These are phyloP conservation scores for Octodonta nipae DNA, from an alignment of 2,888 invertebrate genomes.

Conservation along the genomic window DNA sequence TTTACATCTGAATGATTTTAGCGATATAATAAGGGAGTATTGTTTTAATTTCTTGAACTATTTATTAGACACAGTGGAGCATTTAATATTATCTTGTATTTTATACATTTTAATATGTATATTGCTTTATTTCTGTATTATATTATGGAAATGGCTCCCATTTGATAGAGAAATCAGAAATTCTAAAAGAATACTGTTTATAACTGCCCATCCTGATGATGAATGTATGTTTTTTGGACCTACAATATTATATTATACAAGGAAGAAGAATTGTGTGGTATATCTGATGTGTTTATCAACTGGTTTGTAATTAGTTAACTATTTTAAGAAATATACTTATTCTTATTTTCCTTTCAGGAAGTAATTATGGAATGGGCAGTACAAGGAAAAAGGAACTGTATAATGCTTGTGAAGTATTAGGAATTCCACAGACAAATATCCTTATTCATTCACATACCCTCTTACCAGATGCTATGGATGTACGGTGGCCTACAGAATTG, in stretches of 20 bases:
- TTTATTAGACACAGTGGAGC: constrained; percentile 44
- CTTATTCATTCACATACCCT: constrained; percentile 56
- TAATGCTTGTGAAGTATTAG: constrained; percentile 64
- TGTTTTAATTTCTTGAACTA: constrained; percentile 21
- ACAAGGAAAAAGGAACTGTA: constrained; percentile 67
- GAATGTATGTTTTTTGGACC: constrained; percentile 99
- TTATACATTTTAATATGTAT: constrained; percentile 42
- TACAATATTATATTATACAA: constrained; percentile 54
- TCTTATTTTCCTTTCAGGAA: no score
- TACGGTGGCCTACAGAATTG: constrained; percentile 60
- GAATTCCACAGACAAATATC: constrained; percentile 65
- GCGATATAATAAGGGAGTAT: constrained; percentile 10
- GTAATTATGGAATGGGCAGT: constrained; percentile 34
- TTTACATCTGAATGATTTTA: constrained; percentile 12
- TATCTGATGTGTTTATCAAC: constrained; percentile 75
- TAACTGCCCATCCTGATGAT: constrained; percentile 95
- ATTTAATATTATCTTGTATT: constrained; percentile 38
- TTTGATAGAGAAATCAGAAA: constrained; percentile 40
- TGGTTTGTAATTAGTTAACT: constrained; percentile 43
- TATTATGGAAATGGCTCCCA: constrained; percentile 36
- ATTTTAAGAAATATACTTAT: background rate
- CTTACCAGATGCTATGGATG: constrained; percentile 62
- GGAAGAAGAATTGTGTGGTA: constrained; percentile 52
- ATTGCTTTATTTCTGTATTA: constrained; percentile 32
- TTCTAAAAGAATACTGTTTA: constrained; percentile 55